Evolutionary conservation across 2,113 vertebrate genomes (phyloP).

Genomic region (Lagopus muta): DNA sequence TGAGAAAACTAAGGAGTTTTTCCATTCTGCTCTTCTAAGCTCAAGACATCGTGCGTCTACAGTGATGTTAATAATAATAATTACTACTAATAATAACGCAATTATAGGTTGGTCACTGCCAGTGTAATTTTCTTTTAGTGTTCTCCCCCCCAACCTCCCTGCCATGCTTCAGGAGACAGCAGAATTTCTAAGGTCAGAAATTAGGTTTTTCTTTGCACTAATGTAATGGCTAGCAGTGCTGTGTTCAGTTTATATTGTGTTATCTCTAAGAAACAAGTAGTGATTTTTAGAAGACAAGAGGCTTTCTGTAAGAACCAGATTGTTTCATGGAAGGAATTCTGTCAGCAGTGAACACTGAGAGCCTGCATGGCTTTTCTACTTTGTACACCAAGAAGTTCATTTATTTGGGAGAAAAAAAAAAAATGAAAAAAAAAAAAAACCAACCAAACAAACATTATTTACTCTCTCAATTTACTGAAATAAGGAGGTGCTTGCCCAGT

Average conservation of each 20-base stretch:
- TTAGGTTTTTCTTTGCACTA: background rate
- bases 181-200: background rate
- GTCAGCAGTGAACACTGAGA: background rate
- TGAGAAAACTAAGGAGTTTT: background rate
- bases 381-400: background rate
- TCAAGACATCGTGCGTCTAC: background rate
- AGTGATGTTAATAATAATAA: background rate
- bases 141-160: background rate
- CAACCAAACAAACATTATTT: background rate
- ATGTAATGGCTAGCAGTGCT: background rate
- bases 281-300: background rate
- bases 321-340: background rate
- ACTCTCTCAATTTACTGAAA: background rate
- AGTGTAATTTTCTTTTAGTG: background rate
- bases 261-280: slow-evolving; percentile 4
- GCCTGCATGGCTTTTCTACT: background rate
- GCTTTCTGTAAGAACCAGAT: background rate
- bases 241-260: background rate
- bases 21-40: background rate
- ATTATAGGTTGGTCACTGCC: background rate
- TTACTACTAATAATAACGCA: background rate
- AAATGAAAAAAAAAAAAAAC: fast-evolving
- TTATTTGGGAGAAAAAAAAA: fast-evolving
- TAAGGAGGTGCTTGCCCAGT: background rate
- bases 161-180: background rate